Base-by-base conservation (phyloP, 2,888 invertebrate species). In the Emmelina monodactyla region DNA sequence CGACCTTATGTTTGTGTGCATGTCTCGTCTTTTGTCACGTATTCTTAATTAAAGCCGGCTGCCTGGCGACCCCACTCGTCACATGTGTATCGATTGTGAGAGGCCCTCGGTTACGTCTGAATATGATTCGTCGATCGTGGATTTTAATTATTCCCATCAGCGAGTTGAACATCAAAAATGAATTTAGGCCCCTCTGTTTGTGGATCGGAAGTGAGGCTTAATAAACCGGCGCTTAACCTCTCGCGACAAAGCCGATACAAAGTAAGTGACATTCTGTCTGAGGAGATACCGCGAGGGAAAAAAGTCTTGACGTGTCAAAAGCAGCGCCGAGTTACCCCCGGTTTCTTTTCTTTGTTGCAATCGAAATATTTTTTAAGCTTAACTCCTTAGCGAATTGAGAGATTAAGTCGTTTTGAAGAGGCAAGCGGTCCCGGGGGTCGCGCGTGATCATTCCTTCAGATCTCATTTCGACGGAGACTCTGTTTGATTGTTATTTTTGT, bases 401-500 rank as follows among this genome's bases (percentile, higher is more conserved):
- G 80, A 80, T 81, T 79, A 80, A 76, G 79, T 79, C 69, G 59
- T 73, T 68, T 83, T 83, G 81, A 83, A 82, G 82, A 83, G 82
- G 80, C 82, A 80, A 81, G 79, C 69, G 79, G 72, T 81, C 82
- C 79, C 82, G 63, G 71, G 78, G 82, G 80, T 67, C 69, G 72
- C 54, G 62, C 62, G 71, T 63, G 75, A 80, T 78, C 73, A 71
- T 72, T 76, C 69, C 69, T 71, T 72, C 69, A 64, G 75, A 78
- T 76, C 79, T 78, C 76, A 76, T 79, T 79, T 76, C 71, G 73
- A 64, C 56, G 69, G 68, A 76, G 75, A 75, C 65, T 76, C 73
- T 71, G 66, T 70, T 76, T 75, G 78, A 78, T 78, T 79, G 78
- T 79, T 78, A 76, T 78, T 78, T 78, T 72, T 75, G 73, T 73